phyloP scores from a whole-genome alignment of 2,113 vertebrate genomes.

The Rhombomys opimus region DNA sequence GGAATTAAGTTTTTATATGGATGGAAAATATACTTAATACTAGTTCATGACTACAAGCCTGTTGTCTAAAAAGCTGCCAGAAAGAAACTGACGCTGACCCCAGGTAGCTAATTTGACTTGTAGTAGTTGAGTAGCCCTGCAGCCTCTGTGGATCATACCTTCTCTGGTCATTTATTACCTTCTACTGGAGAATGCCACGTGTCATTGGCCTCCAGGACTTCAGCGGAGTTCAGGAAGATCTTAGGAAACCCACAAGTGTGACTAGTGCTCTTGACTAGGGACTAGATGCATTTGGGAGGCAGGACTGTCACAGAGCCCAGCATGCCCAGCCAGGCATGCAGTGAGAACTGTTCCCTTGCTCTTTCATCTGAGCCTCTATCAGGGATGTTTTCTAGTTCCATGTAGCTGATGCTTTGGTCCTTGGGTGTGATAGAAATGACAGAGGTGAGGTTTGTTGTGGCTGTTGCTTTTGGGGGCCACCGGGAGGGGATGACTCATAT shows the following conservation, averaged over 20 bases:
- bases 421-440: background rate
- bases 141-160: no score
- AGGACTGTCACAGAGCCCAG: background rate
- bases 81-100: background rate
- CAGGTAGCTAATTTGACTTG: background rate
- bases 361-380: background rate
- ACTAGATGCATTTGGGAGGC: background rate
- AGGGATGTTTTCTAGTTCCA: background rate
- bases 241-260: background rate
- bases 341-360: background rate
- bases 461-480: background rate
- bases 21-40: background rate
- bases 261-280: background rate
- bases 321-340: background rate
- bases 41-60: background rate
- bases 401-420: background rate
- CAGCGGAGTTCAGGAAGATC: background rate
- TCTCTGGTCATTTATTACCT: background rate
- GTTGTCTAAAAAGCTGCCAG: background rate
- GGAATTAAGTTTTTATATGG: background rate
- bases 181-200: background rate
- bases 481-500: background rate
- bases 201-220: background rate
- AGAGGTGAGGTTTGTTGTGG: background rate
- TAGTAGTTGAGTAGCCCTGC: background rate